phyloP scores from a whole-genome alignment of 2,888 invertebrate species.

The Rhamphomyia laevipes region DNA sequence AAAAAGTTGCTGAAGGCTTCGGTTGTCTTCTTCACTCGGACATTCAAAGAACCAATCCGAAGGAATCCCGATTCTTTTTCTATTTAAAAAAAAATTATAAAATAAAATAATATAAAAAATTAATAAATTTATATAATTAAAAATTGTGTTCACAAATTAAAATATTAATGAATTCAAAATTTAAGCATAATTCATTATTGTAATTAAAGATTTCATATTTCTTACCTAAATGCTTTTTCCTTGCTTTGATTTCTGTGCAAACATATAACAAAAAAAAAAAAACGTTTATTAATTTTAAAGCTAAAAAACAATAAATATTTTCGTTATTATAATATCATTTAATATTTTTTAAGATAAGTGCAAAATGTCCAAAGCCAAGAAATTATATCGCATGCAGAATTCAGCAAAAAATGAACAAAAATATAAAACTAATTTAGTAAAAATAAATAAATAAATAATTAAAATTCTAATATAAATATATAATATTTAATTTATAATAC shows the following conservation, averaged over 20 bases:
- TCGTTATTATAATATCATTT: too few relatives aligned
- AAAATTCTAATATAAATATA: too few relatives aligned
- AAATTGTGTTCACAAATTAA: neutral
- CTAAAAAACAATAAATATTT: neutral
- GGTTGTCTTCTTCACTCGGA: conserved; percentile 83
- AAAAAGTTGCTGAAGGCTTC: conserved; percentile 86
- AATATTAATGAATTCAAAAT: conserved; percentile 1
- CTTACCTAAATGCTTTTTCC: conserved; percentile 61
- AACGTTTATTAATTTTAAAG: neutral
- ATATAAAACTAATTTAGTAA: too few relatives aligned
- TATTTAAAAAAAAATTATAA: conserved; percentile 27
- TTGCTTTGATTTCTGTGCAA: conserved; percentile 58
- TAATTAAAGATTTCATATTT: neutral
- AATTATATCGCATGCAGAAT: too few relatives aligned
- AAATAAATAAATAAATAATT: too few relatives aligned
- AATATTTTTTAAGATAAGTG: neutral
- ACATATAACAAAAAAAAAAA: neutral
- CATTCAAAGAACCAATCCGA: conserved; percentile 83
- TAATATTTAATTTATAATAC: too few relatives aligned
- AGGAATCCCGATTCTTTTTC: conserved; percentile 85
- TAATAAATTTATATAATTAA: too few relatives aligned
- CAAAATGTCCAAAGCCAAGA: too few relatives aligned
- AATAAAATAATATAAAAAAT: too few relatives aligned
- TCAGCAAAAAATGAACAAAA: too few relatives aligned
- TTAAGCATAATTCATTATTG: neutral